A percentile compares a stretch with the other conserved stretches of the same genome.
Conservation (phyloP, 1,140 invertebrate species). For the Saccostrea echinata region DNA sequence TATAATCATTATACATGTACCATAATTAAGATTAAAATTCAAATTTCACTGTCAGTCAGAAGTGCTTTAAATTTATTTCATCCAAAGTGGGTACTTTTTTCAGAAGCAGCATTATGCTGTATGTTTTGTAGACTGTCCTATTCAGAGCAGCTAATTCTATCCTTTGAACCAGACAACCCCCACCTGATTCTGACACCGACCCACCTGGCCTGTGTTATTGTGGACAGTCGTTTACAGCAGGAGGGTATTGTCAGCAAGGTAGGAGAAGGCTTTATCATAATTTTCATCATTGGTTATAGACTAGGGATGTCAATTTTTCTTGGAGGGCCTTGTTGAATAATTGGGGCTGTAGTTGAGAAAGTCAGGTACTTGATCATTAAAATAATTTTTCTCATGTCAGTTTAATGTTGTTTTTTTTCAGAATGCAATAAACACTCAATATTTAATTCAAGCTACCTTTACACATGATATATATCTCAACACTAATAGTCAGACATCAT, state of each 20-base stretch:
- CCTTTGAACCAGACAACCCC: constrained; percentile 55
- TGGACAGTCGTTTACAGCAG: constrained; percentile 53
- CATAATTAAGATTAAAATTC: background rate
- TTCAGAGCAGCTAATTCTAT: constrained; percentile 53
- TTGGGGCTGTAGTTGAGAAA: no score
- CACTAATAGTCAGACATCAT: no score
- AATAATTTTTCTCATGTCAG: no score
- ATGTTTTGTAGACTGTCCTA: constrained; percentile 40
- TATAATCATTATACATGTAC: background rate
- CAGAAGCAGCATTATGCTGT: background rate
- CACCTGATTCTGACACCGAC: constrained; percentile 61
- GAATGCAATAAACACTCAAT: no score
- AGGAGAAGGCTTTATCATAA: background rate
- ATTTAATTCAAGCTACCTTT: no score
- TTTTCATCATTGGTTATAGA: no score
- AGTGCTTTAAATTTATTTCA: background rate
- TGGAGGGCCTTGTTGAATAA: no score
- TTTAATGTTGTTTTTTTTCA: no score
- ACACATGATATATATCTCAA: no score
- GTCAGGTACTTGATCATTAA: no score
- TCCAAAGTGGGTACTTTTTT: background rate
- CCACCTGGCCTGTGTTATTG: constrained; percentile 55
- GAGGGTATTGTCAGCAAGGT: constrained; percentile 70
- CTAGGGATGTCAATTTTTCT: no score
- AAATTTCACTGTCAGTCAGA: background rate